These are phyloP conservation scores for Pseudachorutes palmiensis DNA, from an alignment of 1,140 invertebrate genomes.

Conservation along the genomic window DNA sequence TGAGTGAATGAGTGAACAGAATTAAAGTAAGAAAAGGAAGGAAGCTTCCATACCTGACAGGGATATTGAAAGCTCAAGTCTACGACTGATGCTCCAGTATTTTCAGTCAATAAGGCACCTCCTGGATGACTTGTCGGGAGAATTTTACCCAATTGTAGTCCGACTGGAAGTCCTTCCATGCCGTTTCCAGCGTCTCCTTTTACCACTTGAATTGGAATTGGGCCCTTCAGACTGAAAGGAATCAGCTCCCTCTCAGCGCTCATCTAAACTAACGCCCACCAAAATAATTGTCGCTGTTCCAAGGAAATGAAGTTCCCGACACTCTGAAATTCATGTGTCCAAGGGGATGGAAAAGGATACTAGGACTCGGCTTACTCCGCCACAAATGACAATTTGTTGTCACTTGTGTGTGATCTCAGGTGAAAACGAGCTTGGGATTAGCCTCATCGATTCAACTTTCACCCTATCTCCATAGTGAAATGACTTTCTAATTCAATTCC, in stretches of 20 bases:
- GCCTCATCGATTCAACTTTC: not conserved
- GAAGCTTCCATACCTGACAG: constrained; percentile 23
- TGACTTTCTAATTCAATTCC: not conserved
- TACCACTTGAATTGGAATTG: constrained; percentile 24
- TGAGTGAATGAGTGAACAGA: not conserved
- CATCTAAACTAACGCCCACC: too few relatives aligned
- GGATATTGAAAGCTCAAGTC: constrained; percentile 32
- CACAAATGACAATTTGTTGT: too few relatives aligned
- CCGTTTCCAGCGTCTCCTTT: too few relatives aligned
- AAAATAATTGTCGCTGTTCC: too few relatives aligned
- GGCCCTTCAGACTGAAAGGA: constrained; percentile 33
- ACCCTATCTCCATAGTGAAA: not conserved
- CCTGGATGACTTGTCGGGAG: constrained; percentile 2
- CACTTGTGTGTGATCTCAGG: too few relatives aligned
- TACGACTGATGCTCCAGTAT: constrained; percentile 27
- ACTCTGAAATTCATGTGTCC: not conserved
- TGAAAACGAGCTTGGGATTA: too few relatives aligned
- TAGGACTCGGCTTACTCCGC: too few relatives aligned
- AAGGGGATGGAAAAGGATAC: not conserved
- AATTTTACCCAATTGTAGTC: too few relatives aligned
- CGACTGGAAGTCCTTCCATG: too few relatives aligned
- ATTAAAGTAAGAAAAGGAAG: not conserved
- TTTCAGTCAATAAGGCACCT: not conserved
- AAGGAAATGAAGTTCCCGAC: not conserved
- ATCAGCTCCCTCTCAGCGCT: constrained; percentile 22